Base-by-base conservation (phyloP, 2,113 vertebrate genomes). In the Anoura caudifer region DNA sequence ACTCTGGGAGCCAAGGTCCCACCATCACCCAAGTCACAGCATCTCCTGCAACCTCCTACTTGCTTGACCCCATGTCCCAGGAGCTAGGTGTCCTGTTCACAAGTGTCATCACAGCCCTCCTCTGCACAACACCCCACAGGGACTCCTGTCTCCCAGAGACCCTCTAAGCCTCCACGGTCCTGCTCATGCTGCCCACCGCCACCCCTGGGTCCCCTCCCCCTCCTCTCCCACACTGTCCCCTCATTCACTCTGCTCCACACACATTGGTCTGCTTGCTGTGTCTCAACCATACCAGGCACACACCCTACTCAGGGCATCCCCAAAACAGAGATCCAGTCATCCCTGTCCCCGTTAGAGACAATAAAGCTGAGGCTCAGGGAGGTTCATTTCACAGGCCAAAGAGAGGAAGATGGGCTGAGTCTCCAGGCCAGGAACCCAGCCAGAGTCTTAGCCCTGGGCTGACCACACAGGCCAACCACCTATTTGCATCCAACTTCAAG, bases 171-270 rank as follows among this genome's bases (percentile, higher is more conserved):
- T 61, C 38, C 31, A 4, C 0, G 9, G 63, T 5, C 67, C 91
- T 41, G 36, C 20, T 12, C 0, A 0, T 24, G n/a, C 28, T 24
- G 28, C 15, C 6, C 4, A 1, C 5, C 11, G 9, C 26, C 0
- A 2, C 6, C n/a, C 7, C 6, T 2, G 31, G 26, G 7, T 3
- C 9, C 50, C 36, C 8, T 11, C 8, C 24, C 10, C 3, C 31
- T 65, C 38, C 2, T 38, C 47, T 38, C 67, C 11, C 26, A 22
- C 5, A 0, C 79, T 38, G 41, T 13, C 28, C 86, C 72, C 85
- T 69, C 11, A 17, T 33, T 43, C 80, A 69, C 65, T 63, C 50
- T 24, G 17, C 15, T 63, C 52, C 14, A 19, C 20, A 26, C 26
- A 22, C 33, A 3, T 12, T 33, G 1, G 38, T 31, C 33, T 56